Base-by-base conservation (phyloP, 2,888 invertebrate species). In the Chesias legatella region DNA sequence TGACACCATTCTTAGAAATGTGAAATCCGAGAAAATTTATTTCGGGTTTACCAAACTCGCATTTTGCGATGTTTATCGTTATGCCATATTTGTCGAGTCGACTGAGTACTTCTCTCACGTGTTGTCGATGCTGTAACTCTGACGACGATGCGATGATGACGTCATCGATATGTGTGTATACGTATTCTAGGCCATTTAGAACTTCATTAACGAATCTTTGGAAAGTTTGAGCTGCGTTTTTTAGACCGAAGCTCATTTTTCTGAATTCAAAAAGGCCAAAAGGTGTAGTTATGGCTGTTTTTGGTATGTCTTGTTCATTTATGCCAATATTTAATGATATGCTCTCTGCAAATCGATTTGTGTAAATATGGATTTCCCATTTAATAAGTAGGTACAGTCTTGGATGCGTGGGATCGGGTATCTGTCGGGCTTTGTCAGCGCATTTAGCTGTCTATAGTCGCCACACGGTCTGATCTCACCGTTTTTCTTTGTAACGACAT, bases 231-330 rank as follows among this genome's bases (percentile, higher is more conserved):
- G 21, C 43, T 1, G 49, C 48, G 21, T 53, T 53, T 3, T 32
- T 25, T 4, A 51, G 7, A 0, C 48, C 51, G 13, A 46, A 46
- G 7, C 35, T 7, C 46, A 51, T 47, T 1, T 47, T 11, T 0
- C 45, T 44, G 29, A 46, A 53, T 21, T 53, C 51, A 9, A 40
- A 53, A 3, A 53, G 22, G 1, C 56, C 51, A 29, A 56, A 53
- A 0, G 51, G 49, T 0, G 48, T 51, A 3, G 45, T 50, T 1
- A 50, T 46, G 1, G 49, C 27, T 13, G 33, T 9, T 36, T 41
- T 22, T 1, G 62, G 52, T 69, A 75, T 71, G 7, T 46, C 20
- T 1, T 43, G 9, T 21, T 57, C 72, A 36, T 75, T 72, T n/a
- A 30, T 72, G 48, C 60, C 73, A 3, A 2, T 57, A 51, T 10